phyloP scores from a whole-genome alignment of 2,113 vertebrate species.

The Hystrix brachyura region DNA sequence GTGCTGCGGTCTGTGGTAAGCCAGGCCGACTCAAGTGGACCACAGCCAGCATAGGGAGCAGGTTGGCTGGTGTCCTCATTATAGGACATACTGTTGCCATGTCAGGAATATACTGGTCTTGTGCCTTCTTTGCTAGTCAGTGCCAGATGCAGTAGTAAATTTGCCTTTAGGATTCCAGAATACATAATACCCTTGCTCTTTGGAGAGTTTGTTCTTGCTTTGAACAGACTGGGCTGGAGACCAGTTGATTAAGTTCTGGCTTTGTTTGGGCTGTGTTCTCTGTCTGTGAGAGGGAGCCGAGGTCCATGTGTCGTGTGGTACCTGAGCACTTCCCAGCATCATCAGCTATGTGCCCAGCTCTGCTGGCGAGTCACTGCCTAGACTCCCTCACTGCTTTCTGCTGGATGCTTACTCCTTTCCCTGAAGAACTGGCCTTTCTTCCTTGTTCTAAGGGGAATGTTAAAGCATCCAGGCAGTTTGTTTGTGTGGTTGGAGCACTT shows the following conservation, averaged over 20 bases:
- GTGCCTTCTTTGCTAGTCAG: background rate
- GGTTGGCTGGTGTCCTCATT: background rate
- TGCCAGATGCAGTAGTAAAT: background rate
- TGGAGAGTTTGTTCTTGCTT: background rate
- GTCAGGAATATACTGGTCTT: background rate
- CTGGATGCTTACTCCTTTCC: background rate
- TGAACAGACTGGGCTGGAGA: background rate
- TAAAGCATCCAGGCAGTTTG: background rate
- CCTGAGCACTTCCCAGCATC: background rate
- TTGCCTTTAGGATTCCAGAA: background rate
- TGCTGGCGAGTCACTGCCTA: background rate
- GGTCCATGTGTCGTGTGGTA: background rate
- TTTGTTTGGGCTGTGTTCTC: background rate
- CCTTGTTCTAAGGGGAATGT: background rate
- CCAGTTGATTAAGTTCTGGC: background rate
- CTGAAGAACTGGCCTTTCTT: background rate
- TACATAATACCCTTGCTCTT: background rate
- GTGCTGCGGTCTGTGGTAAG: background rate
- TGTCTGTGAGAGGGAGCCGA: background rate
- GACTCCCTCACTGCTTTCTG: background rate
- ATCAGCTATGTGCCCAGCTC: accelerated
- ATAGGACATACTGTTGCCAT: accelerated
- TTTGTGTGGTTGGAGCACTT: background rate
- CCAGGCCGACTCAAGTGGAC: too few relatives aligned
- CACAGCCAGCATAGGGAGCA: accelerated